A percentile compares a stretch with the other conserved stretches of the same genome.
phyloP scores from a whole-genome alignment of 2,888 invertebrate species.

The Tinea semifulvella region DNA sequence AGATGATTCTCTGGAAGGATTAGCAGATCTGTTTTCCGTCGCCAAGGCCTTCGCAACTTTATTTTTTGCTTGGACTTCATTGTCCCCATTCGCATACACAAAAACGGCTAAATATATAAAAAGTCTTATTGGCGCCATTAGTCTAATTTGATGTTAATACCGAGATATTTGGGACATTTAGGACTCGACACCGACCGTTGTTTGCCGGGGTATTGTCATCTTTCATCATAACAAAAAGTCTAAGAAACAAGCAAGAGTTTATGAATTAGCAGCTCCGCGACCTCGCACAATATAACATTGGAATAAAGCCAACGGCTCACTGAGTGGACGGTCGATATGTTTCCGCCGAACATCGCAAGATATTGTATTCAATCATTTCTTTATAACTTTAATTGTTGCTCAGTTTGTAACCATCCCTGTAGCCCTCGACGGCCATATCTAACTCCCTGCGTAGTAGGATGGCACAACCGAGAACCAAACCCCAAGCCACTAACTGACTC shows the following conservation, averaged over 20 bases:
- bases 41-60: conserved; percentile 52
- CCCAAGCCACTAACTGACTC: too few relatives aligned
- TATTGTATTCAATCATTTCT: conserved; percentile 17
- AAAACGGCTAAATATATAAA: conserved; percentile 37
- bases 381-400: conserved; percentile 15
- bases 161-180: conserved; percentile 4
- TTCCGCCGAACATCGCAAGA: conserved; percentile 24
- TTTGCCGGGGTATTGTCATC: conserved; percentile 8
- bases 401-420: conserved; percentile 2
- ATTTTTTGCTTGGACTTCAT: conserved; percentile 49
- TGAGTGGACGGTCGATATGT: conserved; percentile 35
- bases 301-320: conserved; percentile 33
- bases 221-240: conserved; percentile 19
- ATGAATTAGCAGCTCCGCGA: conserved; percentile 28
- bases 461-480: conserved; percentile 16
- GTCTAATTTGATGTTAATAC: conserved; percentile 24
- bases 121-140: conserved; percentile 51
- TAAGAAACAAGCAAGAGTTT: too few relatives aligned
- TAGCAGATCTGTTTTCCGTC: conserved; percentile 51
- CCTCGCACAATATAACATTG: conserved; percentile 28
- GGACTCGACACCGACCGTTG: conserved; percentile 21
- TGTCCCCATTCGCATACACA: conserved; percentile 30
- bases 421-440: conserved; percentile 14
- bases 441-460: background rate
- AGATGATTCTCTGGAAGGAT: conserved; percentile 38